Evolutionary conservation across 2,797 vertebrate species (phyloP), one percentile per base, ranked within the genome.

Genomic region (Tiaroga cobitis): DNA sequence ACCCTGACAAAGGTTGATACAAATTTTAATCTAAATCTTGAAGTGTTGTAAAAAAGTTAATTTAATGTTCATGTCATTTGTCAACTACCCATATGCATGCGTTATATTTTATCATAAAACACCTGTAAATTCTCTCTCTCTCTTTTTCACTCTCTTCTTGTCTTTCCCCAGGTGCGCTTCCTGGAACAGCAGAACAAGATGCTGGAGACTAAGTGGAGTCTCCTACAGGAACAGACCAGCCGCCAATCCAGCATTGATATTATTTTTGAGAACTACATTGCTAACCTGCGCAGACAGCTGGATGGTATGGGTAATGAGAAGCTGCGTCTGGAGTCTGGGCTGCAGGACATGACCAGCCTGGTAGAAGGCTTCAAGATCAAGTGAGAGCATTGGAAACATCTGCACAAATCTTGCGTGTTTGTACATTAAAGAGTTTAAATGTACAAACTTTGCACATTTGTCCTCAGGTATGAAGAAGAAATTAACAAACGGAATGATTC

Each of bases 391-490:
- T 63, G n/a, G 39, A 39, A 15, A 82, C 2, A 1, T 82, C 65
- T 76, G 46, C 32, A 79, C 49, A 16, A n/a, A 56, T 19, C 19
- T 69, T 65, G 21, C 37, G 21, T 68, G 19, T 69, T 67, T 82
- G 26, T 29, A 68, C n/a, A n/a, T 32, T 54, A 7, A 63, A 61
- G 32, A 41, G 19, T 63, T 82, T 41, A n/a, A 24, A 77, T 6
- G 0, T 76, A 69, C 11, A 46, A 77, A 59, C 32, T 5, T 3
- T 43, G 26, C 49, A 4, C 34, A n/a, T 81, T 77, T 24, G 21
- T 74, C 43, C 82, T n/a, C 89, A 99, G 98, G 83, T 99, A 97
- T 0, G 97, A 99, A 88, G 97, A 97, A 0, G 97, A 99, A 91
- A 97, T 99, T 92, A 97, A 96, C 94, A 96, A 91, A 80, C 96